Base-by-base conservation (phyloP, 1,140 invertebrate genomes). In the Chymomyza costata region DNA sequence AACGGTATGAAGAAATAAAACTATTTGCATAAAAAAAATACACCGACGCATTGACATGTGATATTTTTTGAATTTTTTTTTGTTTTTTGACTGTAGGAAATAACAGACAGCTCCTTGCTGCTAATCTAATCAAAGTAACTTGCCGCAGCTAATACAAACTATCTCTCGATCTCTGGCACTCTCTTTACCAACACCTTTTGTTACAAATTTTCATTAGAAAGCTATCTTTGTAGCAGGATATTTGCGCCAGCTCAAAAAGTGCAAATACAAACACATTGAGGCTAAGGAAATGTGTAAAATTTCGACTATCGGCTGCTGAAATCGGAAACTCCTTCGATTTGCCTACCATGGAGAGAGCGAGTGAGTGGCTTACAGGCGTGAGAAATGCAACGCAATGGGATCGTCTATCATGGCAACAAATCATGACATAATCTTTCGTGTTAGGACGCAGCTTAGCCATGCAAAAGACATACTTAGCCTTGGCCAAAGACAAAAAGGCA, bases 341-440 rank as follows among this genome's bases (percentile, higher is more conserved):
- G 5, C 10, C 10, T 28, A 6, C 10, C 10, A 6, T 28, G 25
- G 25, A 28, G 10, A n/a, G n/a, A n/a, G n/a, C n/a, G n/a, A n/a
- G n/a, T n/a, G 25, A 28, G 25, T 43, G 34, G 32, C 39, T 10
- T 6, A 31, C 51, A 64, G 73, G 73, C 73, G 73, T 80, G 73
- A 80, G 73, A 80, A 80, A 53, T 80, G 67, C 63, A 80, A 80
- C 73, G 67, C 73, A 59, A 59, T 43, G 46, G 16, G 43, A 34
- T 52, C 31, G 32, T 35, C 50, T 70, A 61, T 69, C 65, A 35
- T 39, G 32, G 17, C 31, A 37, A 46, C 46, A 49, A 32, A 69
- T 64, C 54, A 80, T 80, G 73, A 80, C 73, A 80, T 80, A 80
- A 80, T 80, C 73, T 73, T 14, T 55, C 21, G 31, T 61, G 62